These are phyloP conservation scores for Lobophora halterata DNA, from an alignment of 2,888 invertebrate genomes.

Conservation along the genomic window DNA sequence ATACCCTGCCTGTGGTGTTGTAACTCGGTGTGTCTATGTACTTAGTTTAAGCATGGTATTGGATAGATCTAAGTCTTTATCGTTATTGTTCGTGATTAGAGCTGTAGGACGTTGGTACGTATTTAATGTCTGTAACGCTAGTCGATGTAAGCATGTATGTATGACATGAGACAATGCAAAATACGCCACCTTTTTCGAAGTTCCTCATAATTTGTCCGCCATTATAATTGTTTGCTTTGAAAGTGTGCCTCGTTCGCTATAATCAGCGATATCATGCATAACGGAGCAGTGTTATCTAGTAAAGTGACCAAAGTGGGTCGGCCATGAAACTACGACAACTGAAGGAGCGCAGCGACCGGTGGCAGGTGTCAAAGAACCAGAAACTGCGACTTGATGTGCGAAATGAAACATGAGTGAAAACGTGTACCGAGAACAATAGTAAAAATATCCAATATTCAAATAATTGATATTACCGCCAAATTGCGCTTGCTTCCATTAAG, in stretches of 20 bases:
- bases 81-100: conserved; percentile 21
- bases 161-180: conserved; percentile 70
- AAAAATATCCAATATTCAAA: conserved; percentile 39
- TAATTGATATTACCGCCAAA: conserved; percentile 63
- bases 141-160: conserved; percentile 55
- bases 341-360: conserved; percentile 63
- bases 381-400: conserved; percentile 75
- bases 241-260: conserved; percentile 32
- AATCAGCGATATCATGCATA: conserved; percentile 58
- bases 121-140: conserved; percentile 42
- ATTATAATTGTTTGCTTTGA: conserved; percentile 36
- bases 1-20: conserved; percentile 54
- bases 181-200: conserved; percentile 38
- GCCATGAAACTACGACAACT: conserved; percentile 75
- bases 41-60: conserved; percentile 49
- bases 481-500: conserved; percentile 77
- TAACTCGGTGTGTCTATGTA: conserved; percentile 40
- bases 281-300: conserved; percentile 61
- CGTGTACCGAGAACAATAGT: conserved; percentile 29
- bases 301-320: conserved; percentile 74
- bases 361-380: conserved; percentile 75
- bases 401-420: conserved; percentile 72
- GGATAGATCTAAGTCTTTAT: conserved; percentile 27
- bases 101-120: conserved; percentile 36
- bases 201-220: conserved; percentile 38